phyloP scores from a whole-genome alignment of 2,113 vertebrate species.

The Henicopernis longicauda region DNA sequence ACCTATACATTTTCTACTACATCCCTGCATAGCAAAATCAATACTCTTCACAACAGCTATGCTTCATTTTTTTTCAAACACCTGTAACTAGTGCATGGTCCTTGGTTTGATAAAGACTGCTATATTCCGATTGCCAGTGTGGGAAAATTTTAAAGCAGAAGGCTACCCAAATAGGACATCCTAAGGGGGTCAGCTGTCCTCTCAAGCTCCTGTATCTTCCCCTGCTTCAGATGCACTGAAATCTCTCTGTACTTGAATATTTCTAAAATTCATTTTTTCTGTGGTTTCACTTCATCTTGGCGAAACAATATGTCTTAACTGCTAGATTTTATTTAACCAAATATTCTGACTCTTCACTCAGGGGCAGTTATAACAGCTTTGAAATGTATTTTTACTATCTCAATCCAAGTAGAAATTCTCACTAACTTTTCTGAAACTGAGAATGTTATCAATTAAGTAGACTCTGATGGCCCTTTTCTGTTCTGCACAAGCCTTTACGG shows the following conservation, averaged over 20 bases:
- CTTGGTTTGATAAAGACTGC: neutral
- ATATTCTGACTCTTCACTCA: neutral
- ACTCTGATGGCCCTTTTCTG: neutral
- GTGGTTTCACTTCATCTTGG: neutral
- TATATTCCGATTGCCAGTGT: neutral
- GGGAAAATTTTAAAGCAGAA: neutral
- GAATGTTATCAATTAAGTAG: neutral
- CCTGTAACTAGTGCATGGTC: neutral
- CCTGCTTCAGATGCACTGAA: neutral
- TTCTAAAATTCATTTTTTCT: neutral
- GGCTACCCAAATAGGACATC: neutral
- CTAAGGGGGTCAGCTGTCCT: neutral
- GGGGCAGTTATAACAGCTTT: neutral
- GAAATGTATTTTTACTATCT: neutral
- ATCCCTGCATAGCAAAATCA: neutral
- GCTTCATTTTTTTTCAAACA: neutral
- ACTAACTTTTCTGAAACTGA: neutral
- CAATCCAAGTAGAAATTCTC: neutral
- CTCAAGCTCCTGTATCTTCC: neutral
- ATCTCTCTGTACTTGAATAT: neutral
- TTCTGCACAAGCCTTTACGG: neutral
- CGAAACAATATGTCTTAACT: neutral
- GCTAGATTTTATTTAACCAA: neutral
- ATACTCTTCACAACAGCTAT: neutral
- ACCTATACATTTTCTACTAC: neutral